Base-by-base conservation (phyloP, 2,888 invertebrate genomes). In the Villa cingulata region DNA sequence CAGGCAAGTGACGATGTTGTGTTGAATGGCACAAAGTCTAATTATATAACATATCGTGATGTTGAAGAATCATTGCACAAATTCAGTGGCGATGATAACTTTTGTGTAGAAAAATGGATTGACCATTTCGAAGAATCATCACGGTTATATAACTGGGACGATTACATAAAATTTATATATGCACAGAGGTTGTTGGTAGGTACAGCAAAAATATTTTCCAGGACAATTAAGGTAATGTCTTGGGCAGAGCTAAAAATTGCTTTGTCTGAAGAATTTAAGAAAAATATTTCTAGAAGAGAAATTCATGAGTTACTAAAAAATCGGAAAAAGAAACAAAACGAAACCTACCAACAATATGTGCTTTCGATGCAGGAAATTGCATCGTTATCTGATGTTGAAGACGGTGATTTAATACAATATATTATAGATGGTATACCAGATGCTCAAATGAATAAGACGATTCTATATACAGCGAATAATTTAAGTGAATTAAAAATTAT, bases 371-470 rank as follows among this genome's bases (percentile, higher is more conserved):
- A 12, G 16, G 43, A 37, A 38, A 45, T 43, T 17, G 42, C 47
- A 27, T 38, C 38, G 10, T 38, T 38, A 18, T 18, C 37, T 6
- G 7, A 18, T n/a, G 32, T 47, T 39, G 43, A 47, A 5, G 37
- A 37, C 9, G 10, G 16, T 7, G 37, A 37, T n/a, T 12, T 43
- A 32, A 15, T 47, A 19, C 47, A 47, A 12, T 47, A 43, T 32
- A 43, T 47, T 16, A 47, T 47, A 4, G 16, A 43, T 14, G 47
- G 47, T 16, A 47, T 47, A 12, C 16, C 43, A 2, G 47, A 47
- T 37, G 4, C 12, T 18, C 23, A 39, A 15, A 12, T 29, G 4
- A 43, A 47, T 32, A 43, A 43, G n/a, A 47, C 36, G 19, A 38
- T 47, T 15, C 18, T 47, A n/a, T 47, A 43, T 32, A 43, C 16